phyloP scores from a whole-genome alignment of 2,797 vertebrate genomes.

The Uromys caudimaculatus region DNA sequence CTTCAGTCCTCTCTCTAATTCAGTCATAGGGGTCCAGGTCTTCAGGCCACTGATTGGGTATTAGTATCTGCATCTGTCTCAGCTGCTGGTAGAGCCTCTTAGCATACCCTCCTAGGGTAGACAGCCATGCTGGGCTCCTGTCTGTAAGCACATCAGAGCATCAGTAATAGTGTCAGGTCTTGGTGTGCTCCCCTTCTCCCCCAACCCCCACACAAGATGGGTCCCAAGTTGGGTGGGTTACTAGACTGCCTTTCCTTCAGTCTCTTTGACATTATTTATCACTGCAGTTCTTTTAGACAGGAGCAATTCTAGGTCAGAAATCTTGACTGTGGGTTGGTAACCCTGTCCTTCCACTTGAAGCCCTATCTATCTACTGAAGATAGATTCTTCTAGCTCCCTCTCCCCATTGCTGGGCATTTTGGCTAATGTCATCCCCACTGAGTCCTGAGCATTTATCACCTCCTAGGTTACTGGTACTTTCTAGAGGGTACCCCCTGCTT shows the following conservation, averaged over 20 bases:
- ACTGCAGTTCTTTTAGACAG: no score
- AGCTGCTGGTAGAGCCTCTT: neutral
- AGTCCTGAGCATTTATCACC: no score
- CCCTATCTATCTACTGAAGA: no score
- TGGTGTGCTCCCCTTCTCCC: accelerated
- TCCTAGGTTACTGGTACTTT: no score
- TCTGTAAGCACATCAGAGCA: neutral
- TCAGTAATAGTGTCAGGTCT: neutral
- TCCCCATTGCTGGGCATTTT: no score
- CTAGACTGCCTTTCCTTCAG: neutral
- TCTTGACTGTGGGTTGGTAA: no score
- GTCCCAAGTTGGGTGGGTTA: neutral
- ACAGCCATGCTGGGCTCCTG: neutral
- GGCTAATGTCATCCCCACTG: no score
- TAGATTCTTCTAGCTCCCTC: no score
- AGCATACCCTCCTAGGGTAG: neutral
- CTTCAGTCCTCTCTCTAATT: neutral
- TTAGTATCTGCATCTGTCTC: neutral
- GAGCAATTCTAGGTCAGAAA: no score
- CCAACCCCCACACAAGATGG: neutral
- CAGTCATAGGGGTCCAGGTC: neutral
- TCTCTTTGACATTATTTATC: no score
- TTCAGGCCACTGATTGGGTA: neutral
- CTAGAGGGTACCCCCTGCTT: no score
- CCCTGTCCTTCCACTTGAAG: no score